These are phyloP conservation scores for Trichoplusia ni DNA, from an alignment of 1,140 invertebrate species.

Conservation along the genomic window DNA sequence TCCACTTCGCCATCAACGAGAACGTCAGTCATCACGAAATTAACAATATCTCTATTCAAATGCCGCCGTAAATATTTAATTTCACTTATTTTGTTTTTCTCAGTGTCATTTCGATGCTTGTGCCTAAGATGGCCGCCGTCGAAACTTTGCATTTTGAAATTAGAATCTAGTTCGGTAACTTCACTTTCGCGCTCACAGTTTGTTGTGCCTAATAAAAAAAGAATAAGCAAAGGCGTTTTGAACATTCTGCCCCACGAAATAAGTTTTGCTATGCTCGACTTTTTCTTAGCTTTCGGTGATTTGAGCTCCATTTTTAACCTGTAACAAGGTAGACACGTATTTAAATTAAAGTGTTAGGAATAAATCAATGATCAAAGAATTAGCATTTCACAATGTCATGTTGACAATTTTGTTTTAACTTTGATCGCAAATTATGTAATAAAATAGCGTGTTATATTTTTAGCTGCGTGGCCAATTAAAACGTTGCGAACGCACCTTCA, in stretches of 20 bases:
- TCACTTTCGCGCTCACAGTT: slow-evolving; percentile 60
- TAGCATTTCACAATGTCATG: no score
- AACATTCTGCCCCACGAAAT: slow-evolving; percentile 64
- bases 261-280: slow-evolving; percentile 47
- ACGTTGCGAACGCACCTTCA: no score
- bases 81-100: slow-evolving; percentile 53
- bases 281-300: slow-evolving; percentile 72
- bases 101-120: slow-evolving; percentile 25
- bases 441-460: no score
- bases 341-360: background rate
- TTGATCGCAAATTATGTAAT: no score
- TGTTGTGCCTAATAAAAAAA: slow-evolving; percentile 63
- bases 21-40: slow-evolving; percentile 83
- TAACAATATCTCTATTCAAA: slow-evolving; percentile 72
- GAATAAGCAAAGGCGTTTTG: slow-evolving; percentile 56
- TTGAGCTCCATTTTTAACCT: slow-evolving; percentile 70
- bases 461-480: no score
- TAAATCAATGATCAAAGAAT: no score
- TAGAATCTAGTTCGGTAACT: slow-evolving; percentile 28
- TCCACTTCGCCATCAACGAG: slow-evolving; percentile 85
- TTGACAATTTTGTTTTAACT: no score
- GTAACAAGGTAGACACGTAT: slow-evolving; percentile 41
- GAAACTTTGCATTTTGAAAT: slow-evolving; percentile 20
- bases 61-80: slow-evolving; percentile 66
- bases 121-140: slow-evolving; percentile 32